phyloP scores from a whole-genome alignment of 2,888 invertebrate genomes.

The Pammene fasciana region DNA sequence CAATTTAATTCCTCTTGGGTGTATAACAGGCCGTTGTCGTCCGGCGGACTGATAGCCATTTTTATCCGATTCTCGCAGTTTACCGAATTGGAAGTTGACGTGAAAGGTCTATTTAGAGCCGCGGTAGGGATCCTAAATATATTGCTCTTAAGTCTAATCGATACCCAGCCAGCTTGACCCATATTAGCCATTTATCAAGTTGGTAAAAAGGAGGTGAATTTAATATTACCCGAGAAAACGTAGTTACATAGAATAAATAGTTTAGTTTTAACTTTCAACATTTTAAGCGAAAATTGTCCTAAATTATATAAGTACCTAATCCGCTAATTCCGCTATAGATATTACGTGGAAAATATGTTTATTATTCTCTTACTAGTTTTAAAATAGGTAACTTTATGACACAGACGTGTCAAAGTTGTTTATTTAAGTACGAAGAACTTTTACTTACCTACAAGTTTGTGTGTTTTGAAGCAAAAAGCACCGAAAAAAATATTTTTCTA shows the following conservation, averaged over 20 bases:
- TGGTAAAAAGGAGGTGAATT: slow-evolving; percentile 10
- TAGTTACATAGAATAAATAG: not conserved
- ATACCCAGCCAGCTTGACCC: slow-evolving; percentile 2
- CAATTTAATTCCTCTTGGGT: no score
- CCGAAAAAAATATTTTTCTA: no score
- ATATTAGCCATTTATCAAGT: slow-evolving; percentile 15
- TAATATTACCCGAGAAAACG: not conserved
- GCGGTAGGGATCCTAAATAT: slow-evolving; percentile 9
- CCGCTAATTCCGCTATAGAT: no score
- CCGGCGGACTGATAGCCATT: no score
- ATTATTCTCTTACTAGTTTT: not conserved
- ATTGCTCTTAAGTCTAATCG: slow-evolving; percentile 15
- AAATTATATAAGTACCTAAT: no score
- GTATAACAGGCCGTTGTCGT: no score
- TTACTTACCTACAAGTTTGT: not conserved
- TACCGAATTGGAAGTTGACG: slow-evolving; percentile 6
- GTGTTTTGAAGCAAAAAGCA: no score
- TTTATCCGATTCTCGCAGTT: slow-evolving; percentile 1
- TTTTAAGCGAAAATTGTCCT: no score
- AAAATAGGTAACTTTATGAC: not conserved
- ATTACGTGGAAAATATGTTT: not conserved
- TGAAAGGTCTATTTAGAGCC: slow-evolving; percentile 17
- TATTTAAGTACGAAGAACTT: not conserved
- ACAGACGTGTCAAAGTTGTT: not conserved
- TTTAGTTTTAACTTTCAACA: no score